Percentiles rank a stretch among this genome's conserved stretches.
Evolutionary conservation across 2,797 vertebrate genomes (phyloP).

Genomic region (Pelobates cultripes): DNA sequence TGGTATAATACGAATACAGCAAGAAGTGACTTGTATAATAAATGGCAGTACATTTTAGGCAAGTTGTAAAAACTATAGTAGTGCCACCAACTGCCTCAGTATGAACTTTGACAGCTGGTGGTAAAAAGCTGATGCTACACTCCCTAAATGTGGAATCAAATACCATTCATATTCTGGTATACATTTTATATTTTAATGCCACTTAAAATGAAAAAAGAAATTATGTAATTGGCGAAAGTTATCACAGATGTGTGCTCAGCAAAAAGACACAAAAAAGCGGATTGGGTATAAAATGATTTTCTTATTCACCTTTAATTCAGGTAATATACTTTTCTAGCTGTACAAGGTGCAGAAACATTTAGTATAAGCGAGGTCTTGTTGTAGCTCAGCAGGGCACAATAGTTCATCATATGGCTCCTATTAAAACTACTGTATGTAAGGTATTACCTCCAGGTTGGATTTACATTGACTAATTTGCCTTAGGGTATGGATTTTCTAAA

Average conservation of each 20-base stretch:
- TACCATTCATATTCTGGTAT: not conserved
- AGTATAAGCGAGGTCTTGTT: slow-evolving; percentile 29
- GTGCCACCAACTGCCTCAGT: too few species aligned
- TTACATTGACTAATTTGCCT: slow-evolving; percentile 41
- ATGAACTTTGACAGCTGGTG: too few species aligned
- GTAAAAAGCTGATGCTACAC: too few species aligned
- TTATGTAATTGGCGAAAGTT: not conserved
- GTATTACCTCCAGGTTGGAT: slow-evolving; percentile 41
- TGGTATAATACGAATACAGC: too few species aligned
- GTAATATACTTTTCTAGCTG: not conserved
- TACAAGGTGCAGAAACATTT: not conserved
- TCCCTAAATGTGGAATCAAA: not conserved
- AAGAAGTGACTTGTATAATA: too few species aligned
- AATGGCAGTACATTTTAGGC: too few species aligned
- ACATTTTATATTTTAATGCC: not conserved
- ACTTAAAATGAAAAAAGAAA: not conserved
- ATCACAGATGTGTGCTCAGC: not conserved
- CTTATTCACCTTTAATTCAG: not conserved
- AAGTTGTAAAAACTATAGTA: too few species aligned
- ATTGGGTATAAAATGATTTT: not conserved
- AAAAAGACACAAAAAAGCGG: not conserved
- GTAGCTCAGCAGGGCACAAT: slow-evolving; percentile 29
- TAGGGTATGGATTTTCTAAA: slow-evolving; percentile 46
- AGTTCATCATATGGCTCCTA: slow-evolving; percentile 42
- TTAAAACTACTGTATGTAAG: slow-evolving; percentile 50